Conservation (phyloP, 2,797 vertebrate species). For the Lutra lutra region DNA sequence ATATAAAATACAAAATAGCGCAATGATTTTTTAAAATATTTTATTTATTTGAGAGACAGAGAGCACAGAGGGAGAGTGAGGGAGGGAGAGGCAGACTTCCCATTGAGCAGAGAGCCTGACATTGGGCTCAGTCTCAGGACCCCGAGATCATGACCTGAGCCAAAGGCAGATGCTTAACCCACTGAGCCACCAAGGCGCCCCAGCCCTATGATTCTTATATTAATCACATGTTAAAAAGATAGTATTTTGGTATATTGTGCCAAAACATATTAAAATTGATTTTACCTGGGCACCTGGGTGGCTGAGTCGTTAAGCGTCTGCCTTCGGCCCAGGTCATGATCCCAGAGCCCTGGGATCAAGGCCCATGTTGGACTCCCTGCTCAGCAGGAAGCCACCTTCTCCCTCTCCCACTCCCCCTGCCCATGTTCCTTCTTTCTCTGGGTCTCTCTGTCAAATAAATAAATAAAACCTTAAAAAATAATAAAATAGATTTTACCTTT, state of each 20-base stretch:
- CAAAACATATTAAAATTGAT: slow-evolving; percentile 36
- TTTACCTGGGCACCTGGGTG: neutral
- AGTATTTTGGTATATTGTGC: neutral
- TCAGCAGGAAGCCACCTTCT: too few relatives aligned
- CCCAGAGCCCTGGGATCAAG: too few relatives aligned
- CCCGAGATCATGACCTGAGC: neutral
- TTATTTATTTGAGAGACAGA: neutral
- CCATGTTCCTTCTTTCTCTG: too few relatives aligned
- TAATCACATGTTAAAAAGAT: slow-evolving; percentile 35
- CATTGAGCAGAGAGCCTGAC: neutral
- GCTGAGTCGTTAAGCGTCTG: too few relatives aligned
- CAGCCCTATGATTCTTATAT: neutral
- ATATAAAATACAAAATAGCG: neutral
- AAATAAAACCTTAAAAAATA: too few relatives aligned
- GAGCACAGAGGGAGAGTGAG: neutral
- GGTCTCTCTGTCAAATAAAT: too few relatives aligned
- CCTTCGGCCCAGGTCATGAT: too few relatives aligned
- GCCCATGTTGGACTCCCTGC: too few relatives aligned
- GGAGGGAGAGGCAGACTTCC: neutral
- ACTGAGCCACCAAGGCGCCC: neutral
- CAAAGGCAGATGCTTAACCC: neutral
- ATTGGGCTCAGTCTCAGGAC: neutral
- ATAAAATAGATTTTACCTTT: slow-evolving; percentile 4
- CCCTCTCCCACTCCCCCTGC: too few relatives aligned
- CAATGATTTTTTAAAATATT: neutral